Conservation (phyloP, 2,888 invertebrate species). For the Tuta absoluta region DNA sequence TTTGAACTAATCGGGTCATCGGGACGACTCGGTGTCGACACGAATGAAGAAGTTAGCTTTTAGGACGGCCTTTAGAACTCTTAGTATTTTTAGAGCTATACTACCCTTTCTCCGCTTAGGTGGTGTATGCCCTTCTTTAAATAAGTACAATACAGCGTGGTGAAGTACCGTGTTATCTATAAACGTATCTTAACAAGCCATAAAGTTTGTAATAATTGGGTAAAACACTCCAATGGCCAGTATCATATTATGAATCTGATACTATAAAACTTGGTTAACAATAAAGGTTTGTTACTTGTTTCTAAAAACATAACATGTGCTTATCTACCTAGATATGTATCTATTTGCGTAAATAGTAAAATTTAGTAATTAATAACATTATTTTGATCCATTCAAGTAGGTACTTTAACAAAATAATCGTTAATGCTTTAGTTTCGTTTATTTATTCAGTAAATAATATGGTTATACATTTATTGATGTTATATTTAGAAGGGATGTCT, state of each 20-base stretch:
- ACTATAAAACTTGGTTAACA: not conserved
- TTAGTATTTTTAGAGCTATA: not conserved
- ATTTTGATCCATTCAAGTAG: no score
- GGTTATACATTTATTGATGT: not conserved
- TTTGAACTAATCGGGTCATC: no score
- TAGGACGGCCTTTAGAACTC: no score
- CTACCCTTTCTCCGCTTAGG: not conserved
- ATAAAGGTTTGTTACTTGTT: not conserved
- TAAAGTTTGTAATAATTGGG: not conserved
- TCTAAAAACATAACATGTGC: not conserved
- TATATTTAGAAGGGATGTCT: constrained; percentile 38
- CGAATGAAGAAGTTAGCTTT: no score
- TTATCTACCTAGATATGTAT: no score
- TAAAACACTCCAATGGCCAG: not conserved
- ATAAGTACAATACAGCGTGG: not conserved
- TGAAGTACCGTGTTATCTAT: not conserved
- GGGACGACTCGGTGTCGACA: no score
- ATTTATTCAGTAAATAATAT: not conserved
- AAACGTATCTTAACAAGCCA: not conserved
- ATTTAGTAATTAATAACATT: no score
- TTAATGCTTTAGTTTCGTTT: not conserved
- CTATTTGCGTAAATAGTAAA: no score
- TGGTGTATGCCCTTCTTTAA: not conserved
- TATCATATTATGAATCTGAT: not conserved
- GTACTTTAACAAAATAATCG: no score